Conservation (phyloP, 2,888 invertebrate genomes). For the Hedychridium roseum region DNA sequence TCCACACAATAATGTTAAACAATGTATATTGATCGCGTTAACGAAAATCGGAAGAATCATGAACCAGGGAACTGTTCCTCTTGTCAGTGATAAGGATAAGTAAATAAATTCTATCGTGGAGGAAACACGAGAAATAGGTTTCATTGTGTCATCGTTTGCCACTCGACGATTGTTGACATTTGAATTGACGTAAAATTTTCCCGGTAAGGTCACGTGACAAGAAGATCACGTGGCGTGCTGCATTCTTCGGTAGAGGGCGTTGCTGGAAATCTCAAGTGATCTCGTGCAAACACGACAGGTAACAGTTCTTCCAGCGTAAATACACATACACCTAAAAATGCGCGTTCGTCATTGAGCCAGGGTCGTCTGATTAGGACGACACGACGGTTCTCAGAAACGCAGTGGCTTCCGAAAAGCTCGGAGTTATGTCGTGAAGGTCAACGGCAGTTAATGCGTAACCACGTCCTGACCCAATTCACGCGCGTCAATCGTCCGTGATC, state of each 20-base stretch:
- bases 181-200: no score
- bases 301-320: constrained; percentile 30
- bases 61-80: no score
- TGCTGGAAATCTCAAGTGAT: constrained; percentile 7
- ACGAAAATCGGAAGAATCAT: no score
- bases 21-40: no score
- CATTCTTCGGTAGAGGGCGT: constrained; percentile 25
- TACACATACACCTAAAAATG: no score
- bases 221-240: constrained; percentile 36
- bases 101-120: no score
- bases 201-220: constrained; percentile 30
- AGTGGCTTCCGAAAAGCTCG: not conserved
- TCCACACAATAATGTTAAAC: no score
- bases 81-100: no score
- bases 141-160: no score
- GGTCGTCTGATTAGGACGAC: constrained; percentile 21
- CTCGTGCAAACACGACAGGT: constrained; percentile 19
- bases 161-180: no score
- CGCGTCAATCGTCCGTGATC: constrained; percentile 4
- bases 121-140: no score
- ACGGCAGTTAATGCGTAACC: constrained; percentile 22
- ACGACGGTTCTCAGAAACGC: constrained; percentile 11
- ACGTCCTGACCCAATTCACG: constrained; percentile 43
- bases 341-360: constrained; percentile 27
- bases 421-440: constrained; percentile 6